A percentile compares a stretch with the other conserved stretches of the same genome.
phyloP scores from a whole-genome alignment of 2,888 invertebrate genomes.

The Torymus aiolomorphi region DNA sequence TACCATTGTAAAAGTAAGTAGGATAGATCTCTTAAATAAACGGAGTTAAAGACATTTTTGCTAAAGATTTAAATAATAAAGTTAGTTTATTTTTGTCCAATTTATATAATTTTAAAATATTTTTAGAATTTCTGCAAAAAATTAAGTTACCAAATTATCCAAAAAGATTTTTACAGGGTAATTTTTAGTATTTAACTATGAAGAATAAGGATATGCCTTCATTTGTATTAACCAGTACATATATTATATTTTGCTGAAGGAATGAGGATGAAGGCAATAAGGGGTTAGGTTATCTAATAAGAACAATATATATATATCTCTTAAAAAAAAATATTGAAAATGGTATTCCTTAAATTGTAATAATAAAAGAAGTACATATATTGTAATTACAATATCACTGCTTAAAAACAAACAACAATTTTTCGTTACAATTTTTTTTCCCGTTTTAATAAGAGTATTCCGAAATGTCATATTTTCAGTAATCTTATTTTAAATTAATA shows the following conservation, averaged over 20 bases:
- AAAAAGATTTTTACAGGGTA: too few relatives aligned
- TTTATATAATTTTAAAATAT: too few relatives aligned
- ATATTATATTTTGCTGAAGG: conserved; percentile 2
- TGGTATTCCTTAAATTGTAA: conserved; percentile 30
- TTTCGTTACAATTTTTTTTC: conserved; percentile 21
- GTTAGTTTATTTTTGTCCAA: too few relatives aligned
- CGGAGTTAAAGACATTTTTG: too few relatives aligned
- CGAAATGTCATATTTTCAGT: conserved; percentile 35
- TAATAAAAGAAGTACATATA: conserved; percentile 30
- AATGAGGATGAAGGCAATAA: conserved; percentile 18
- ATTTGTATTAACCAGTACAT: not conserved
- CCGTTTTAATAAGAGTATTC: conserved; percentile 29
- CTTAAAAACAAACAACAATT: conserved; percentile 17
- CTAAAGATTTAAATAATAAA: too few relatives aligned
- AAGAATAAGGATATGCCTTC: too few relatives aligned
- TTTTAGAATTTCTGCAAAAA: too few relatives aligned
- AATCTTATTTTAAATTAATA: conserved; percentile 16
- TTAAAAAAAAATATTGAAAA: conserved; percentile 25
- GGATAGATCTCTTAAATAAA: too few relatives aligned
- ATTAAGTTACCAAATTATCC: too few relatives aligned
- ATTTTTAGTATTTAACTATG: too few relatives aligned
- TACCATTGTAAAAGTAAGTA: too few relatives aligned
- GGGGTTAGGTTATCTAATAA: conserved; percentile 4
- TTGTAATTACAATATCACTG: conserved; percentile 30
- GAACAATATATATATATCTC: conserved; percentile 4